These are phyloP conservation scores for Zosterops pallidus DNA, from an alignment of 2,113 vertebrate genomes.

Conservation along the genomic window DNA sequence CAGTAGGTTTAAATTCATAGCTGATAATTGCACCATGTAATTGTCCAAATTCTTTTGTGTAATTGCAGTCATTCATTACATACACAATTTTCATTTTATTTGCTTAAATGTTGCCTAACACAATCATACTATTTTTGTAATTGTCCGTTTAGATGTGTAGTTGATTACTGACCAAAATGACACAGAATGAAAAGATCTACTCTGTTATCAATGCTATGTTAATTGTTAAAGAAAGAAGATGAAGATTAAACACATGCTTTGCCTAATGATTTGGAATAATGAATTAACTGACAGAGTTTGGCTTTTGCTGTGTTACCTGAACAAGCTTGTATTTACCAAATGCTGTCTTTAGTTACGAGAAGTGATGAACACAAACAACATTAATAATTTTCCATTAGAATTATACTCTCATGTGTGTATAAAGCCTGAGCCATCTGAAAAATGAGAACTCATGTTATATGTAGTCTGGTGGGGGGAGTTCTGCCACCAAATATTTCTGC, in stretches of 20 bases:
- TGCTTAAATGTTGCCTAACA: neutral
- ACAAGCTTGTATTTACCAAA: neutral
- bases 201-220: neutral
- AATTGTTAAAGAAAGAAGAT: constrained; percentile 30
- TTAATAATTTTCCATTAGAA: neutral
- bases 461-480: neutral
- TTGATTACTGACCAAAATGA: constrained; percentile 9
- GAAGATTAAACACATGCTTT: neutral
- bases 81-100: neutral
- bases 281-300: constrained; percentile 6
- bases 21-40: neutral
- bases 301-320: neutral
- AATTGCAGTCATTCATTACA: neutral
- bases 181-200: neutral
- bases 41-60: neutral
- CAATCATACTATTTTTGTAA: neutral
- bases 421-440: neutral
- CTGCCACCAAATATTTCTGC: neutral
- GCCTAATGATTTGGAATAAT: constrained; percentile 14
- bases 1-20: neutral
- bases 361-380: neutral
- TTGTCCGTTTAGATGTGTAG: neutral
- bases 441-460: neutral
- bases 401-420: neutral
- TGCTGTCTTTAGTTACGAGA: neutral